phyloP scores from a whole-genome alignment of 2,888 invertebrate genomes.

The Netelia melanura region DNA sequence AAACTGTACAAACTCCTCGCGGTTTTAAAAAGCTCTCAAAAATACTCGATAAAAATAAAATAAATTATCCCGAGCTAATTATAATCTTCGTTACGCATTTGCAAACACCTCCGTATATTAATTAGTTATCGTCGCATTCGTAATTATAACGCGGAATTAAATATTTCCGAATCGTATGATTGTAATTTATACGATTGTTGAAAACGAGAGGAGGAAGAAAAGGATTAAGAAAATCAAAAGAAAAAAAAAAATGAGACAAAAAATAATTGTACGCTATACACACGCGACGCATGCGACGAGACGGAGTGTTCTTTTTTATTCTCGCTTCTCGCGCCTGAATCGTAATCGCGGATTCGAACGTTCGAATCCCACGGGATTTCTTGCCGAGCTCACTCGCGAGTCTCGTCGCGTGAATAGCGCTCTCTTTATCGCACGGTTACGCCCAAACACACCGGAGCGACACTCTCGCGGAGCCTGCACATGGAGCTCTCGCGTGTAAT shows the following conservation, averaged over 20 bases:
- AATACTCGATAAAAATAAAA: no score
- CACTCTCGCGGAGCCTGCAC: neutral
- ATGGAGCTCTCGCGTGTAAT: slow-evolving; percentile 36
- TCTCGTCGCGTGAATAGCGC: neutral
- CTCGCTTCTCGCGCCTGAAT: neutral
- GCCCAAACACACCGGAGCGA: slow-evolving; percentile 30
- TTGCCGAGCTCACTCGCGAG: slow-evolving; percentile 4
- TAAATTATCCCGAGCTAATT: neutral
- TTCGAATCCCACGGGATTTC: slow-evolving; percentile 62
- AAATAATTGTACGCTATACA: neutral
- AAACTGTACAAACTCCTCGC: neutral
- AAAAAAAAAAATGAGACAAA: neutral
- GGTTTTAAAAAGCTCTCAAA: no score
- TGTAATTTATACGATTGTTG: neutral
- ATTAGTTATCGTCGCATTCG: neutral
- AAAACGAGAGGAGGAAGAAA: no score
- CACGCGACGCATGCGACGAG: neutral
- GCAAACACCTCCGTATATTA: neutral
- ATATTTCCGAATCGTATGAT: slow-evolving; percentile 21
- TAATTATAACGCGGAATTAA: slow-evolving; percentile 8
- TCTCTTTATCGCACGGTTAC: slow-evolving; percentile 27
- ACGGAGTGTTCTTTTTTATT: slow-evolving; percentile 14
- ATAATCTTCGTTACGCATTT: slow-evolving; percentile 1
- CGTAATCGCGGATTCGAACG: slow-evolving; percentile 44
- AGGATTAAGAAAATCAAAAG: neutral